A percentile compares a stretch with the other conserved stretches of the same genome.
These are phyloP conservation scores for Dione vanillae DNA, from an alignment of 2,888 invertebrate species.

Conservation along the genomic window DNA sequence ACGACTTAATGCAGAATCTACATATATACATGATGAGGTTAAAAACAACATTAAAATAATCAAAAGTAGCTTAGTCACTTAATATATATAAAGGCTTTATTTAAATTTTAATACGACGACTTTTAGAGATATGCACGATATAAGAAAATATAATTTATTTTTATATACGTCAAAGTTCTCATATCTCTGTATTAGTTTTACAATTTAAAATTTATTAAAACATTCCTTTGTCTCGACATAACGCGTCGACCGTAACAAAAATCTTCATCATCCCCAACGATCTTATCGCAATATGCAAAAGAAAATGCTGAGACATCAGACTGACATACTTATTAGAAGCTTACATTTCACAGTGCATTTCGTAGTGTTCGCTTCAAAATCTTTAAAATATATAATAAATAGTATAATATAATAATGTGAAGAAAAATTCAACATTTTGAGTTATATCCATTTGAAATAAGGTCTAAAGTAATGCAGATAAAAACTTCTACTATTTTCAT, in stretches of 20 bases:
- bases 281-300: constrained; percentile 41
- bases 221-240: constrained; percentile 14
- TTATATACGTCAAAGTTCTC: background rate
- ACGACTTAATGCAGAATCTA: no score
- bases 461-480: constrained; percentile 22
- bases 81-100: no score
- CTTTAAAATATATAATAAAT: constrained; percentile 38
- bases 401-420: background rate
- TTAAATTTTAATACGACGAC: no score
- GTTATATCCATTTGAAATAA: constrained; percentile 29
- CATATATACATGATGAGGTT: no score
- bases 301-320: constrained; percentile 34
- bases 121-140: no score
- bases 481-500: constrained; percentile 6
- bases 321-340: constrained; percentile 38
- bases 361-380: constrained; percentile 43
- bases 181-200: background rate
- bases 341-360: constrained; percentile 47
- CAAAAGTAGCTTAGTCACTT: no score
- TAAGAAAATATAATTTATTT: background rate
- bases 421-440: constrained; percentile 28
- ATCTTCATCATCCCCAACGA: constrained; percentile 31
- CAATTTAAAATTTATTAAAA: constrained; percentile 18
- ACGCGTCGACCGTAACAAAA: constrained; percentile 21
- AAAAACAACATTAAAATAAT: no score